Conservation (phyloP, 2,888 invertebrate genomes). For the Dinocampus coccinellae region DNA sequence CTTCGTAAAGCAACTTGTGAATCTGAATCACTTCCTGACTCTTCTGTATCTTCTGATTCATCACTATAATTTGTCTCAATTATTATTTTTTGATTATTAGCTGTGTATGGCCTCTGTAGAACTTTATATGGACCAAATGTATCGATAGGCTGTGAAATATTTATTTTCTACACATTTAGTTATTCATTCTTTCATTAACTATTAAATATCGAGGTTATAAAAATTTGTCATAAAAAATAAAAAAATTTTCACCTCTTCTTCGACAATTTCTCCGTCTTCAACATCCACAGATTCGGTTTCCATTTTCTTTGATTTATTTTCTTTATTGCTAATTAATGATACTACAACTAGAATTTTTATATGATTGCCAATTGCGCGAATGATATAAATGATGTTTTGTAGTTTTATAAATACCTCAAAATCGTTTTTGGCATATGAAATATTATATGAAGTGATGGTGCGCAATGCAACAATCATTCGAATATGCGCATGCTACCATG, state of each 20-base stretch:
- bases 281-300: constrained; percentile 73
- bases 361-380: neutral
- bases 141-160: constrained; percentile 54
- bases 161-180: neutral
- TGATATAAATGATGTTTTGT: neutral
- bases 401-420: constrained; percentile 6
- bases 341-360: constrained; percentile 6
- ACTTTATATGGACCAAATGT: constrained; percentile 63
- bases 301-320: constrained; percentile 62
- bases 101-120: constrained; percentile 60
- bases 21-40: constrained; percentile 76
- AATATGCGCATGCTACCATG: neutral
- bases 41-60: constrained; percentile 71
- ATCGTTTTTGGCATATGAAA: constrained; percentile 16
- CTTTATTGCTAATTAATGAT: neutral
- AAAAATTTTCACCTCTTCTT: constrained; percentile 75
- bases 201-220: constrained; percentile 17
- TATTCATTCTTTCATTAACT: neutral
- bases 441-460: neutral
- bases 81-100: constrained; percentile 49
- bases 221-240: constrained; percentile 35
- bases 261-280: constrained; percentile 75
- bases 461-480: neutral
- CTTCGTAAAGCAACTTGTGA: constrained; percentile 65
- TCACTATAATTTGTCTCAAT: constrained; percentile 74